Percentiles rank a stretch among this genome's conserved stretches.
phyloP scores from a whole-genome alignment of 2,888 invertebrate genomes.

The Timema cristinae region DNA sequence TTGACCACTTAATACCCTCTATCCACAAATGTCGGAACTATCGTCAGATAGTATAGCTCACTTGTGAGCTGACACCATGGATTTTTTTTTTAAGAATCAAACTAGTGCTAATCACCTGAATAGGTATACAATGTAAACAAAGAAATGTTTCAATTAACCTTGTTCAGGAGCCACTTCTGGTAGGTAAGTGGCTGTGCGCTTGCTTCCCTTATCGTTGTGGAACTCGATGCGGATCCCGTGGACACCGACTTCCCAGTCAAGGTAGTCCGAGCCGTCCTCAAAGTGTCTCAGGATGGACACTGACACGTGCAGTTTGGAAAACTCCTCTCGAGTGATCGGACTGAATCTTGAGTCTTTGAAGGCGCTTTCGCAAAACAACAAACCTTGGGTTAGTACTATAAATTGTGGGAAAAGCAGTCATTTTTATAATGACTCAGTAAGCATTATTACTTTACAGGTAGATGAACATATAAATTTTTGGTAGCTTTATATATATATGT shows the following conservation, averaged over 20 bases:
- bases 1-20: no score
- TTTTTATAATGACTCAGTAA: no score
- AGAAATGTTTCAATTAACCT: conserved; percentile 55
- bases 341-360: conserved; percentile 96
- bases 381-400: neutral
- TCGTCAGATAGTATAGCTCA: no score
- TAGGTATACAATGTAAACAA: neutral
- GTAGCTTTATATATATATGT: no score
- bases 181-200: conserved; percentile 95
- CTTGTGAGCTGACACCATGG: no score
- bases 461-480: no score
- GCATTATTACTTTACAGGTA: no score
- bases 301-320: conserved; percentile 87
- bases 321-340: conserved; percentile 91
- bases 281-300: conserved; percentile 96
- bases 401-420: no score
- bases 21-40: no score
- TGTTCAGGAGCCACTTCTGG: conserved; percentile 98
- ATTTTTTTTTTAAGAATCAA: no score
- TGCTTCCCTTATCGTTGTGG: conserved; percentile 85
- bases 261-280: conserved; percentile 90
- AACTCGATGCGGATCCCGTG: conserved; percentile 99
- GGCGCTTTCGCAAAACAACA: conserved; percentile 60
- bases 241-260: conserved; percentile 96
- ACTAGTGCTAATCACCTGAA: neutral